These are phyloP conservation scores for Melanaphis sacchari DNA, from an alignment of 1,140 invertebrate species.

Conservation along the genomic window DNA sequence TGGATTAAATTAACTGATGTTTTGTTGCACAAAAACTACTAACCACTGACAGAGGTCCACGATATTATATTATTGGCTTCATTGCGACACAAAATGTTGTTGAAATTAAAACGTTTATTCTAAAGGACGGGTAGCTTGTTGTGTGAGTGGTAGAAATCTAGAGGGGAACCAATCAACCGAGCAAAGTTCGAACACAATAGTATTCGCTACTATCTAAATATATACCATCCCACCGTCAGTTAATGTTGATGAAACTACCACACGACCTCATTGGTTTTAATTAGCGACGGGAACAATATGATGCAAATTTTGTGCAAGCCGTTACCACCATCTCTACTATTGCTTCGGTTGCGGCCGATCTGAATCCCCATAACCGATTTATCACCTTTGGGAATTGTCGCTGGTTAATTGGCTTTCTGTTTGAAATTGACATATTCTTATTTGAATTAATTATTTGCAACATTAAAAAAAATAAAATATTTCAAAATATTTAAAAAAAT, in stretches of 20 bases:
- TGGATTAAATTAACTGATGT: constrained; percentile 13
- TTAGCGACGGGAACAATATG: constrained; percentile 23
- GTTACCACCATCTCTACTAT: neutral
- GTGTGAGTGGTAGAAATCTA: neutral
- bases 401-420: neutral
- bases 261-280: constrained; percentile 28
- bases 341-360: neutral
- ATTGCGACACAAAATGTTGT: constrained; percentile 3
- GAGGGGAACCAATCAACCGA: constrained; percentile 48
- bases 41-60: neutral
- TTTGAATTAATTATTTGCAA: neutral
- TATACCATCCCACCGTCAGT: neutral
- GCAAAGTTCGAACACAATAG: constrained; percentile 20
- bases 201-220: neutral
- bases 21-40: neutral
- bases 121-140: neutral
- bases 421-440: neutral
- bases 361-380: constrained; percentile 3
- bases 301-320: constrained; percentile 46
- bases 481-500: neutral
- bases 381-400: constrained; percentile 38
- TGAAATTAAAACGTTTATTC: constrained; percentile 45
- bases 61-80: constrained; percentile 4
- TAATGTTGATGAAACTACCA: neutral
- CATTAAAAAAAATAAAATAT: neutral